Evolutionary conservation across 2,797 vertebrate species (phyloP).

Genomic region (Nannoperca australis): DNA sequence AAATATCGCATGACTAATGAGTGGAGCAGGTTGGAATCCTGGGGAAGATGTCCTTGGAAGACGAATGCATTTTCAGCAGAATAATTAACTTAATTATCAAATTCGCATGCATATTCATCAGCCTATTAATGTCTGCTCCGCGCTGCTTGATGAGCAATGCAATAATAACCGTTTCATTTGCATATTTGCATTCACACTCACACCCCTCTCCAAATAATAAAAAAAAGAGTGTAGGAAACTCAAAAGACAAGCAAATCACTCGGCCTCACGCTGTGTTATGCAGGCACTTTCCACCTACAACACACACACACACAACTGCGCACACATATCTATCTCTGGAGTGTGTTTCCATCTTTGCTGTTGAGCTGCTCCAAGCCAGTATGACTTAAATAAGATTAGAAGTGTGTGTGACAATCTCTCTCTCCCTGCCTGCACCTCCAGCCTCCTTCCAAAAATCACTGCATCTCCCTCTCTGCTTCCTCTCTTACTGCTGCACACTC

Average conservation of each 20-base stretch:
- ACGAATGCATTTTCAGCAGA: conserved; percentile 98
- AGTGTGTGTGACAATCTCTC: conserved; percentile 44
- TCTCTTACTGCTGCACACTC: conserved; percentile 44
- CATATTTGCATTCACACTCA: conserved; percentile 93
- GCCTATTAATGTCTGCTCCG: conserved; percentile 98
- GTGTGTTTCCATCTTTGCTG: conserved; percentile 16
- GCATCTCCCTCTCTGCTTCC: conserved; percentile 75
- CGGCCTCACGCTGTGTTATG: conserved; percentile 49
- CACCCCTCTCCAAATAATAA: conserved; percentile 87
- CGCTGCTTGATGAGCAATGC: conserved; percentile 96
- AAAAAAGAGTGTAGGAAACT: conserved; percentile 66
- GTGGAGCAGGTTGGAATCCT: conserved; percentile 95
- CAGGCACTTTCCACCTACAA: conserved; percentile 52
- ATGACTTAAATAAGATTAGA: conserved; percentile 41
- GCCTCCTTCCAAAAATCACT: conserved; percentile 51
- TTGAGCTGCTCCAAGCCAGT: conserved; percentile 20
- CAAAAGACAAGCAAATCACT: conserved; percentile 58
- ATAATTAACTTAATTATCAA: conserved; percentile 99
- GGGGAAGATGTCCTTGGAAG: conserved; percentile 98
- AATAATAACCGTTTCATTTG: conserved; percentile 97
- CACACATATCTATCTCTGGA: conserved; percentile 15
- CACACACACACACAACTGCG: conserved; percentile 1
- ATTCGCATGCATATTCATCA: conserved; percentile 99
- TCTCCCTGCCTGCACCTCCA: conserved; percentile 68
- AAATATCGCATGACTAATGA: conserved; percentile 96